These are phyloP conservation scores for Ceratitis capitata DNA, from an alignment of 1,140 invertebrate genomes.

Conservation along the genomic window DNA sequence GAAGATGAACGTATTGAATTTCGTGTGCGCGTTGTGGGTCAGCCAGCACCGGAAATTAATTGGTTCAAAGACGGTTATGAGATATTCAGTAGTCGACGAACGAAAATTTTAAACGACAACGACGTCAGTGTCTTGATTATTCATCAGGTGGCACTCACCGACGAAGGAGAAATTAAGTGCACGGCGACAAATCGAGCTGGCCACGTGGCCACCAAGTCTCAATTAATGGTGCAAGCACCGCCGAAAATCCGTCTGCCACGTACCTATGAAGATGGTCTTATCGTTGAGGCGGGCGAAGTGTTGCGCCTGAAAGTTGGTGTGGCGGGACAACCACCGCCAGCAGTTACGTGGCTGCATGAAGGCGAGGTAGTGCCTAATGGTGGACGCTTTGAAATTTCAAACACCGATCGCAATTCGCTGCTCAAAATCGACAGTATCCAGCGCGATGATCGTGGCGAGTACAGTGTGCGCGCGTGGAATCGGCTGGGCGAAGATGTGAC, in stretches of 20 bases:
- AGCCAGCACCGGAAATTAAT: conserved; percentile 85
- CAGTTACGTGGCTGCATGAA: conserved; percentile 87
- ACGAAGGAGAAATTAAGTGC: conserved; percentile 90
- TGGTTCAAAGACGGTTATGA: conserved; percentile 94
- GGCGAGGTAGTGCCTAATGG: conserved; percentile 74
- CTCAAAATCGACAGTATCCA: conserved; percentile 78
- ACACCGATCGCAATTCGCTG: conserved; percentile 75
- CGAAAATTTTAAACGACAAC: conserved; percentile 79
- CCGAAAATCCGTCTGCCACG: conserved; percentile 81
- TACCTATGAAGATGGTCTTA: conserved; percentile 86
- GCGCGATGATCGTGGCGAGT: conserved; percentile 85
- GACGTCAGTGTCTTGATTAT: conserved; percentile 83
- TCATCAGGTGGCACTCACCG: conserved; percentile 78
- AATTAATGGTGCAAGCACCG: conserved; percentile 80
- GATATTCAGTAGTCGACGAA: conserved; percentile 83
- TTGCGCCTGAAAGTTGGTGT: conserved; percentile 89
- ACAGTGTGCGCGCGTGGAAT: conserved; percentile 82
- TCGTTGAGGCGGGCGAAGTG: conserved; percentile 88
- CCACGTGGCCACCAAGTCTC: conserved; percentile 78
- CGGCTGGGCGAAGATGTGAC: conserved; percentile 81
- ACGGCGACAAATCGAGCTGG: conserved; percentile 85
- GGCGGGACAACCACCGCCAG: conserved; percentile 85
- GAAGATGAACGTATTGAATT: conserved; percentile 88
- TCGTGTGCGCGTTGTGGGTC: conserved; percentile 81
- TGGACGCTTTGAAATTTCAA: conserved; percentile 75